These are phyloP conservation scores for Lindbergichthys nudifrons DNA, from an alignment of 2,797 vertebrate species.

Conservation along the genomic window DNA sequence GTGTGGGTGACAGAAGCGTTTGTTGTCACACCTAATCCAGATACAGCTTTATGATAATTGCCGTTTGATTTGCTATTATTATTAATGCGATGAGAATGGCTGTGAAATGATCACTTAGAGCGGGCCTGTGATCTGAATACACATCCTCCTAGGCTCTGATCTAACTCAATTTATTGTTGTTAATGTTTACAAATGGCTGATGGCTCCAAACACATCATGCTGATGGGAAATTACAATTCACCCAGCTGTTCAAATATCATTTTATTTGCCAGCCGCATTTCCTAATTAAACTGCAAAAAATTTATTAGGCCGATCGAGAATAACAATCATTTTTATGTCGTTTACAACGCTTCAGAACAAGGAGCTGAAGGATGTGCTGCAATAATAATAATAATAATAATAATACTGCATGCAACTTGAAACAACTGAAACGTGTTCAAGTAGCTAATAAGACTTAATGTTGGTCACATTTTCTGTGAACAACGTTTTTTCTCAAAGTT, in stretches of 20 bases:
- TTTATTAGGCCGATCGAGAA: slow-evolving; percentile 75
- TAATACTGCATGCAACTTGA: too few species aligned
- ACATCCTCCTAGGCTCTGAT: slow-evolving; percentile 74
- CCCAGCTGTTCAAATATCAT: slow-evolving; percentile 82
- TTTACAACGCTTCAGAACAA: slow-evolving; percentile 46
- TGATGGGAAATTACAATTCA: slow-evolving; percentile 82
- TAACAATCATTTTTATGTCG: slow-evolving; percentile 65
- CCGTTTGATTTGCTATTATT: slow-evolving; percentile 79
- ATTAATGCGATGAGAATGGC: slow-evolving; percentile 79
- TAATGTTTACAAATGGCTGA: slow-evolving; percentile 84
- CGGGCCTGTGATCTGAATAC: slow-evolving; percentile 71
- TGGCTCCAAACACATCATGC: slow-evolving; percentile 82
- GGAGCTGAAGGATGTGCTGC: slow-evolving; percentile 35
- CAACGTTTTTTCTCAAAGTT: not conserved
- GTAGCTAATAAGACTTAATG: not conserved
- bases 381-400: slow-evolving; percentile 8
- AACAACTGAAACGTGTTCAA: too few species aligned
- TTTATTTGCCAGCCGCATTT: slow-evolving; percentile 79
- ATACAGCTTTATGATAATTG: slow-evolving; percentile 76
- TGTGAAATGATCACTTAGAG: slow-evolving; percentile 84
- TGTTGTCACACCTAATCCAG: slow-evolving; percentile 75
- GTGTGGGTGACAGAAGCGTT: slow-evolving; percentile 64
- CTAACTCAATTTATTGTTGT: slow-evolving; percentile 87
- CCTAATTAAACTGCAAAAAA: slow-evolving; percentile 79
- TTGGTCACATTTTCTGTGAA: slow-evolving; percentile 8